These are phyloP conservation scores for Actinostola sp. DNA, from an alignment of 92 coral and sea anemone species.

Conservation along the genomic window DNA sequence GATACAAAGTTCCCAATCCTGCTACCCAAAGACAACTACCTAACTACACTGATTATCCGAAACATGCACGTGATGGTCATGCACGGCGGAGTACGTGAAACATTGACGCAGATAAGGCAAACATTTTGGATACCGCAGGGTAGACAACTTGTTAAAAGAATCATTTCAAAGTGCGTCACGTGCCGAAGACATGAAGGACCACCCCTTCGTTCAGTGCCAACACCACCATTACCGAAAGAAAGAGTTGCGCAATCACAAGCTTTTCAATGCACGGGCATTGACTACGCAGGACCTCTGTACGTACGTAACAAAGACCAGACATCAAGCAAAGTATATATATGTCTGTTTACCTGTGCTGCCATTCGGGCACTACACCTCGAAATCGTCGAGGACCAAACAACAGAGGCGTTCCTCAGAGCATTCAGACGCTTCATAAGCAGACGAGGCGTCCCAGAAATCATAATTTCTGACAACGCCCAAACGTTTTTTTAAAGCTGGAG, in stretches of 20 bases:
- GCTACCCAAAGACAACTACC: constrained; percentile 34
- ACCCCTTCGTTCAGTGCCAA: constrained; percentile 24
- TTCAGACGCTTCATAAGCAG: constrained; percentile 41
- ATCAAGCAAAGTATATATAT: constrained; percentile 34
- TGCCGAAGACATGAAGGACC: constrained; percentile 48
- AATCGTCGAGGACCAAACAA: constrained; percentile 46
- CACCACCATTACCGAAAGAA: constrained; percentile 51
- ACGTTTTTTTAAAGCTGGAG: constrained; percentile 59
- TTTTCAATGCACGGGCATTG: constrained; percentile 54
- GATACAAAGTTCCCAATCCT: constrained; percentile 42
- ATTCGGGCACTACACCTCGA: constrained; percentile 50
- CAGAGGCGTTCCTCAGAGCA: constrained; percentile 43
- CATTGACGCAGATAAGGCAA: constrained; percentile 56
- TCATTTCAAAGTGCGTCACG: constrained; percentile 40
- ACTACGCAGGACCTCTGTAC: constrained; percentile 59
- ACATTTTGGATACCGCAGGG: constrained; percentile 65
- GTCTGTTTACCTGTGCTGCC: constrained; percentile 55
- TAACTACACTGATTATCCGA: constrained; percentile 37
- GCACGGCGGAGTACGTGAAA: constrained; percentile 52
- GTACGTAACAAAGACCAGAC: constrained; percentile 27
- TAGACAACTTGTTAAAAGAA: constrained; percentile 44
- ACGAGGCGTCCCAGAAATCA: constrained; percentile 46
- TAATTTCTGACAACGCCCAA: constrained; percentile 57
- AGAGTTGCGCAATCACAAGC: constrained; percentile 59
- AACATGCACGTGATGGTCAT: constrained; percentile 33